These are phyloP conservation scores for Aurelia coerulea DNA, from an alignment of 30 jellyfish, hydroid and myxozoan genomes.

Conservation along the genomic window DNA sequence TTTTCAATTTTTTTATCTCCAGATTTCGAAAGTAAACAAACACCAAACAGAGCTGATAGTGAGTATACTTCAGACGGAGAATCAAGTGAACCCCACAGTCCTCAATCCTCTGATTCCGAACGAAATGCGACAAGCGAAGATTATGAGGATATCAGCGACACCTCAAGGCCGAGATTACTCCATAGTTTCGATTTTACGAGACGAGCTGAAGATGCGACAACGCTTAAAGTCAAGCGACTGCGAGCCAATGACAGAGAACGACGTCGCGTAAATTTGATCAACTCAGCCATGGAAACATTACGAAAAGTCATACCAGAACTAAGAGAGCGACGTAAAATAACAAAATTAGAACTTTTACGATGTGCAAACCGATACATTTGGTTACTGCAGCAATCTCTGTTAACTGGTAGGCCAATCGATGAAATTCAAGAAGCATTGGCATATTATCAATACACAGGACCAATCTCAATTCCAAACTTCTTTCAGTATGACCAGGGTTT, in stretches of 20 bases:
- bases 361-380: conserved; percentile 91
- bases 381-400: conserved; percentile 76
- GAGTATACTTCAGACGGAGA: too few relatives aligned
- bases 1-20: not conserved
- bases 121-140: conserved; percentile 6
- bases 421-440: conserved; percentile 51
- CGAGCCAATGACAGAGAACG: conserved; percentile 97
- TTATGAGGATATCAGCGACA: not conserved
- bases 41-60: too few relatives aligned
- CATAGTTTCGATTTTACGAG: conserved; percentile 19
- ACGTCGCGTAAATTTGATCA: conserved; percentile 92
- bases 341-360: conserved; percentile 87
- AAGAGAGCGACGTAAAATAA: conserved; percentile 80
- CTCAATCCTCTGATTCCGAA: not conserved
- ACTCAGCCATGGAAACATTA: conserved; percentile 89
- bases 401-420: conserved; percentile 69
- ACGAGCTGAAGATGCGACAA: conserved; percentile 42
- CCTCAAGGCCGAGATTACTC: not conserved
- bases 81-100: conserved; percentile 6
- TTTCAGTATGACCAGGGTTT: not conserved
- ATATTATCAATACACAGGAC: conserved; percentile 36
- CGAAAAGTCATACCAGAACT: conserved; percentile 85
- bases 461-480: conserved; percentile 1
- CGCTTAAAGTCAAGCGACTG: conserved; percentile 72
- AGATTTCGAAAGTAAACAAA: not conserved